Conservation (phyloP, 2,113 vertebrate species). For the Vanacampus margaritifer region DNA sequence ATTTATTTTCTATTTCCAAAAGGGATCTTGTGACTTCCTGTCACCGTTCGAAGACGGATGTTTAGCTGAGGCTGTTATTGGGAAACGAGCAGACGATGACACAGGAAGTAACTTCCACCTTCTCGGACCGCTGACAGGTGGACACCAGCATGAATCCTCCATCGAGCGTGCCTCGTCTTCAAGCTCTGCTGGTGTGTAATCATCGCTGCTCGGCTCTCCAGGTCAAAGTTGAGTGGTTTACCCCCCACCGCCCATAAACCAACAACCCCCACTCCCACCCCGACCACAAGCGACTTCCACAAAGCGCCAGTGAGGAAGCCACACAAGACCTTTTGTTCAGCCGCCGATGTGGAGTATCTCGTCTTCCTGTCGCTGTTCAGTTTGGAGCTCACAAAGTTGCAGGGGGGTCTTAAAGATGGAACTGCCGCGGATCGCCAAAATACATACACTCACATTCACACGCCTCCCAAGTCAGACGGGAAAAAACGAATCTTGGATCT, state of each 20-base stretch:
- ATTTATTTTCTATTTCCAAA: too few relatives aligned
- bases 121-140: neutral
- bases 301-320: slow-evolving; percentile 62
- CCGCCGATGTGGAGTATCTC: slow-evolving; percentile 22
- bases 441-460: neutral
- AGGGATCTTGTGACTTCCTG: slow-evolving; percentile 13
- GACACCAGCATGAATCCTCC: slow-evolving; percentile 14
- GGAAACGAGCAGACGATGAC: neutral
- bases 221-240: slow-evolving; percentile 66
- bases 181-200: slow-evolving; percentile 28
- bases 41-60: neutral
- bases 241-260: slow-evolving; percentile 33
- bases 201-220: slow-evolving; percentile 45
- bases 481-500: too few relatives aligned
- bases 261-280: slow-evolving; percentile 18
- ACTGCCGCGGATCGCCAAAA: too few relatives aligned
- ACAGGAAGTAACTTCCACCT: neutral
- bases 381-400: neutral
- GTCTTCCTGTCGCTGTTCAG: neutral
- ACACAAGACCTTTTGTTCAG: slow-evolving; percentile 61
- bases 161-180: too few relatives aligned
- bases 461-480: too few relatives aligned
- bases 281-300: slow-evolving; percentile 35
- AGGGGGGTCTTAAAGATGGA: neutral
- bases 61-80: neutral